Evolutionary conservation across 2,888 invertebrate genomes (phyloP).

Genomic region (Mimumesa dahlbomi): DNA sequence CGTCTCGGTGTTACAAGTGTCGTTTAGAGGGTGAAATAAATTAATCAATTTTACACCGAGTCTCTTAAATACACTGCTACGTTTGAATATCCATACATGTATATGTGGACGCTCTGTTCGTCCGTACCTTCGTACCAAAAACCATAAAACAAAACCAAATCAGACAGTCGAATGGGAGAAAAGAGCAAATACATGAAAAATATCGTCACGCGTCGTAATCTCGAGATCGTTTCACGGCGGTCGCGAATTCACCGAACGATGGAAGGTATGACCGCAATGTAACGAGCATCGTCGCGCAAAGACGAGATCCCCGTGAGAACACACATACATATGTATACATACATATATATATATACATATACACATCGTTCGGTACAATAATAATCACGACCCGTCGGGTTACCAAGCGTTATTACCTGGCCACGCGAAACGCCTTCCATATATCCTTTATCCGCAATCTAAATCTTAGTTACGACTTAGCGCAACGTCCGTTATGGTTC

Average conservation of each 20-base stretch:
- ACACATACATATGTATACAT: too few species aligned
- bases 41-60: too few species aligned
- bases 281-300: slow-evolving; percentile 36
- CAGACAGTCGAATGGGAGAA: too few species aligned
- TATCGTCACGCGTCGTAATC: background rate
- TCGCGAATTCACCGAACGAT: slow-evolving; percentile 22
- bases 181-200: too few species aligned
- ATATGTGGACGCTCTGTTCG: too few species aligned
- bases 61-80: too few species aligned
- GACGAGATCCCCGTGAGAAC: slow-evolving; percentile 65
- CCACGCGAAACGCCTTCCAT: slow-evolving; percentile 37
- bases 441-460: slow-evolving; percentile 64
- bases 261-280: slow-evolving; percentile 26
- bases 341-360: too few species aligned
- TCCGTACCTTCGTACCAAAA: too few species aligned
- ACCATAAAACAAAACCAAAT: too few species aligned
- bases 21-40: too few species aligned
- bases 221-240: background rate
- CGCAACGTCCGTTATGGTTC: slow-evolving; percentile 51
- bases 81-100: too few species aligned
- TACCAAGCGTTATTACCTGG: slow-evolving; percentile 50
- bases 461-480: slow-evolving; percentile 68
- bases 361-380: slow-evolving; percentile 64
- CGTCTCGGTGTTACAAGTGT: too few species aligned
- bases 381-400: slow-evolving; percentile 51